Conservation (phyloP, 2,797 vertebrate genomes). For the Notolepis coatsorum region DNA sequence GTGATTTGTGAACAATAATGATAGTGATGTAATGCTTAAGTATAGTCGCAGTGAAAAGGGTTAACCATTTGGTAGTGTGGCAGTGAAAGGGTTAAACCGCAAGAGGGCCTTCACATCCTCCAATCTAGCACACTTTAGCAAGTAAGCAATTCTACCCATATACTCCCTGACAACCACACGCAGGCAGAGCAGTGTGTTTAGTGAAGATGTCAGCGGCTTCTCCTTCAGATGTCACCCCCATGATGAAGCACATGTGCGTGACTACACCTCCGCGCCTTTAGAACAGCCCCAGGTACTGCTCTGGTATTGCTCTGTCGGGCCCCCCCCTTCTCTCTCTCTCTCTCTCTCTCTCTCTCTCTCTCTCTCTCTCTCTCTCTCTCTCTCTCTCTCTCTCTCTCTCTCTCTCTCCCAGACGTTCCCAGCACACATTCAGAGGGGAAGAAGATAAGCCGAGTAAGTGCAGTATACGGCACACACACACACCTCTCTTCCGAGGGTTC, state of each 20-base stretch:
- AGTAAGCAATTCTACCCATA: slow-evolving; percentile 15
- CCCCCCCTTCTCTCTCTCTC: slow-evolving; percentile 46
- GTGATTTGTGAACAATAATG: too few species aligned
- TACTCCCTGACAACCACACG: slow-evolving; percentile 3
- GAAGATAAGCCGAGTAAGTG: slow-evolving; percentile 63
- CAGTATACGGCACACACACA: slow-evolving; percentile 13
- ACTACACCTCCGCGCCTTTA: slow-evolving; percentile 59
- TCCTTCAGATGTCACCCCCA: slow-evolving; percentile 55
- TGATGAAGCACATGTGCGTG: slow-evolving; percentile 83
- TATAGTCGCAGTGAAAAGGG: too few species aligned
- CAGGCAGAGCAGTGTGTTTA: slow-evolving; percentile 15
- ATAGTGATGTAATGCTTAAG: too few species aligned
- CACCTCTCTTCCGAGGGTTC: slow-evolving; percentile 24
- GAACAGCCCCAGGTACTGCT: slow-evolving; percentile 58
- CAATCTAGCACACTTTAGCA: too few species aligned
- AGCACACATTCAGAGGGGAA: slow-evolving; percentile 51
- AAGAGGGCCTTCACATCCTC: too few species aligned
- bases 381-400: slow-evolving; percentile 47
- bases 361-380: slow-evolving; percentile 44
- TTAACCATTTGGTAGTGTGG: too few species aligned
- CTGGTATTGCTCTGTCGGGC: too few species aligned
- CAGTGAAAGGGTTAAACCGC: too few species aligned
- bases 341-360: slow-evolving; percentile 41
- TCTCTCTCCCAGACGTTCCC: slow-evolving; percentile 46
- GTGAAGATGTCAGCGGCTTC: slow-evolving; percentile 51